A percentile compares a stretch with the other conserved stretches of the same genome.
phyloP scores from a whole-genome alignment of 2,888 invertebrate genomes.

The Drosophila mimica region DNA sequence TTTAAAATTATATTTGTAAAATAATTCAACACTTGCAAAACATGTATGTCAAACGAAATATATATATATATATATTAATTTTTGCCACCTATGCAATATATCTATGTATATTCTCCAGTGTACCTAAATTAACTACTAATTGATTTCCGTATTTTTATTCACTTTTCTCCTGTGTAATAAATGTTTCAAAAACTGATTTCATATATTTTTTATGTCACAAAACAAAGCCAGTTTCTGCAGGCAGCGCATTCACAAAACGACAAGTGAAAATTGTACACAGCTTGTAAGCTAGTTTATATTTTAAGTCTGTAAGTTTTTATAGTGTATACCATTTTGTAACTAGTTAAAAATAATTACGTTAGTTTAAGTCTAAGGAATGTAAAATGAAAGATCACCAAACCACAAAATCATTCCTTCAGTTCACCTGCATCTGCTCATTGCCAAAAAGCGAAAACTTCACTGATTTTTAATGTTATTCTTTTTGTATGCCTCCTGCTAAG shows the following conservation, averaged over 20 bases:
- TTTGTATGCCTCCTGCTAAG: slow-evolving; percentile 23
- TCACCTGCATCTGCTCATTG: slow-evolving; percentile 44
- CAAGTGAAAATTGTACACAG: slow-evolving; percentile 5
- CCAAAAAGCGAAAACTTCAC: slow-evolving; percentile 17
- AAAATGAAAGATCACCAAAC: slow-evolving; percentile 1
- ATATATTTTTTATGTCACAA: slow-evolving; percentile 6
- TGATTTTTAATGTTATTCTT: slow-evolving; percentile 38
- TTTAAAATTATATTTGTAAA: neutral
- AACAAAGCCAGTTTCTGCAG: slow-evolving; percentile 4
- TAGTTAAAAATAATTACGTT: slow-evolving; percentile 8
- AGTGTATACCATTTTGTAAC: slow-evolving; percentile 18
- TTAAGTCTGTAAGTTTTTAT: slow-evolving; percentile 36
- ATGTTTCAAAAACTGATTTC: slow-evolving; percentile 1
- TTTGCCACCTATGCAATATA: slow-evolving; percentile 15
- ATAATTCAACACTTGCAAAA: slow-evolving; percentile 9
- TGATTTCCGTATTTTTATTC: slow-evolving; percentile 15
- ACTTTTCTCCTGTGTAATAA: slow-evolving; percentile 16
- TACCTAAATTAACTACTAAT: slow-evolving; percentile 21
- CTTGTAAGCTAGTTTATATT: slow-evolving; percentile 36
- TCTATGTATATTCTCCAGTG: slow-evolving; percentile 38
- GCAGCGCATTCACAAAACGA: slow-evolving; percentile 6
- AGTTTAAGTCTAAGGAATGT: slow-evolving; percentile 19
- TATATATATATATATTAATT: slow-evolving; percentile 7
- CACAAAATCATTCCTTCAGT: slow-evolving; percentile 41
- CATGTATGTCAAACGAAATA: slow-evolving; percentile 27